Evolutionary conservation across 2,888 invertebrate genomes (phyloP), one percentile per base, ranked within the genome.

Genomic region (Mellilla xanthometata): DNA sequence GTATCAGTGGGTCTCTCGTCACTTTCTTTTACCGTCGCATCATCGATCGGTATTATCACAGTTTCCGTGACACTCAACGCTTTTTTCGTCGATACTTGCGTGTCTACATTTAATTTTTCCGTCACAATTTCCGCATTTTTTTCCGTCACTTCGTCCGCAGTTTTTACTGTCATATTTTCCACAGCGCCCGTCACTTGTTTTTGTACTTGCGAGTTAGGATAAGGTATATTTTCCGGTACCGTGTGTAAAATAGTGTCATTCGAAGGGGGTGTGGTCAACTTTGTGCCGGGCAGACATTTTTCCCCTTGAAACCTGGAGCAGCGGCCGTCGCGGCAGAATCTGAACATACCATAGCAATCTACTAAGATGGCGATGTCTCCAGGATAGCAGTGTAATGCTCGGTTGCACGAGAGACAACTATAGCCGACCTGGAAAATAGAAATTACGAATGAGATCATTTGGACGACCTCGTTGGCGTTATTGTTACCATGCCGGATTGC

Each of bases 381-480:
- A 1, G 60, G 54, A 47, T 64, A 73, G 51, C 75, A 75, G 46
- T 71, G 75, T 0, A 74, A 57, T 0, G 74, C 68, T 34, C 60
- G 57, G 4, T 53, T 58, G 35, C 75, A 75, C 22, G 62, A 56
- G 6, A 67, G 26, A 38, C 74, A 74, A 12, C 64, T 65, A 44
- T 72, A 74, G 2, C 75, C 75, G 5, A 68, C 59, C 74, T 75
- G 60, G 9, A 58, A 63, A 35, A 6, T 8, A 24, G n/a, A n/a
- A n/a, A n/a, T n/a, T n/a, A n/a, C n/a, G 15, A 15, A 3, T 15
- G 5, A 15, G 5, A 15, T n/a, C n/a, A n/a, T n/a, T n/a, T n/a
- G n/a, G n/a, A n/a, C n/a, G n/a, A n/a, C n/a, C n/a, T n/a, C n/a
- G n/a, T n/a, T n/a, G n/a, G n/a, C n/a, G n/a, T n/a, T n/a, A n/a